These are phyloP conservation scores for Drosophila paucipuncta DNA, from an alignment of 2,888 invertebrate genomes.

Conservation along the genomic window DNA sequence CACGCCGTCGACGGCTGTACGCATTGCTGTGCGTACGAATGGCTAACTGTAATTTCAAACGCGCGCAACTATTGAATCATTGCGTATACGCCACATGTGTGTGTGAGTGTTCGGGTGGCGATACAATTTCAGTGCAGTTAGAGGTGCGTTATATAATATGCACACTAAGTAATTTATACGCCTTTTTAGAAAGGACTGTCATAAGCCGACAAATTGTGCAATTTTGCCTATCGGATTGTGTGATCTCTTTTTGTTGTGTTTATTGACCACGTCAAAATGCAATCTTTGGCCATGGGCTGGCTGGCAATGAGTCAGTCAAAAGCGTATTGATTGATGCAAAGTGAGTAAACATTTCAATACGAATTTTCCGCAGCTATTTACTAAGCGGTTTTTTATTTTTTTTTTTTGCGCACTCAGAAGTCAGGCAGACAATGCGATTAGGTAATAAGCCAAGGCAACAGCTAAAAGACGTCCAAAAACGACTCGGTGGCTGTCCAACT, in stretches of 20 bases:
- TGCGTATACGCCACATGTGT: constrained; percentile 72
- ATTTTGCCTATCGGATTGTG: constrained; percentile 39
- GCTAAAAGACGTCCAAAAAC: constrained; percentile 31
- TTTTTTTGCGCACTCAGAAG: constrained; percentile 45
- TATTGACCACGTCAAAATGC: constrained; percentile 30
- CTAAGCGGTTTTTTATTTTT: constrained; percentile 11
- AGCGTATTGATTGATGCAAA: constrained; percentile 47
- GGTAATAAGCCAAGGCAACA: constrained; percentile 58
- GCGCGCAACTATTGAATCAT: constrained; percentile 58
- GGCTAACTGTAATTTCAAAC: constrained; percentile 76
- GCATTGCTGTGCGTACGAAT: constrained; percentile 72
- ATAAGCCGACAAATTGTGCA: constrained; percentile 53
- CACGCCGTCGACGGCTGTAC: constrained; percentile 42
- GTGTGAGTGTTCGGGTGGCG: constrained; percentile 43
- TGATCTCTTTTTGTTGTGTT: constrained; percentile 11
- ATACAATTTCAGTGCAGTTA: constrained; percentile 63
- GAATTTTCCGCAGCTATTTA: constrained; percentile 51
- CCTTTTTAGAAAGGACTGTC: constrained; percentile 69
- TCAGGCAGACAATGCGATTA: constrained; percentile 57
- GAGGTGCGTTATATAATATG: constrained; percentile 56
- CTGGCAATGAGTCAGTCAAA: constrained; percentile 54
- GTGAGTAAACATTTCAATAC: constrained; percentile 25
- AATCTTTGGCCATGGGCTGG: constrained; percentile 47
- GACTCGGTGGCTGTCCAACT: constrained; percentile 45
- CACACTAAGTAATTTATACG: constrained; percentile 63